phyloP scores from a whole-genome alignment of 2,888 invertebrate species.

The Neria commutata region DNA sequence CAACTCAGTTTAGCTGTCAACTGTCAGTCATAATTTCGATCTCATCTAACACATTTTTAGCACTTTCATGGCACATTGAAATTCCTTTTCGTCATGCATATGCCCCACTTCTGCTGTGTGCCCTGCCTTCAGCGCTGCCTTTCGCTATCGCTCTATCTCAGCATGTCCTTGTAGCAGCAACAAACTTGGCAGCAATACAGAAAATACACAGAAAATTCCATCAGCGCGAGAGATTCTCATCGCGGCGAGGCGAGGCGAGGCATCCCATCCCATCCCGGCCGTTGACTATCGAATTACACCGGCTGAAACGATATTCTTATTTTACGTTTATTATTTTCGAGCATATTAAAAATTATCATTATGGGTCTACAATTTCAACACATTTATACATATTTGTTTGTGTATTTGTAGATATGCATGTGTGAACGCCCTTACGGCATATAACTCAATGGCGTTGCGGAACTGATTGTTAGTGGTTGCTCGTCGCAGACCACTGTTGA shows the following conservation, averaged over 20 bases:
- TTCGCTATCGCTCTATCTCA: too few species aligned
- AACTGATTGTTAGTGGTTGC: neutral
- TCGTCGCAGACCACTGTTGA: too few species aligned
- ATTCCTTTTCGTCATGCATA: too few species aligned
- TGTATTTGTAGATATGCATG: too few species aligned
- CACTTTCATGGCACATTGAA: neutral
- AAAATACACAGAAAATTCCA: neutral
- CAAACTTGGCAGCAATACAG: neutral
- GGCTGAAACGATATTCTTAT: neutral
- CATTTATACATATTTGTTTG: too few species aligned
- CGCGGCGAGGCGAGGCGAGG: too few species aligned
- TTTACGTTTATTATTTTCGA: neutral
- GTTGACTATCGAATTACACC: neutral
- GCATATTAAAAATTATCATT: neutral
- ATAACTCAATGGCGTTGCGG: too few species aligned
- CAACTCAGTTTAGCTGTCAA: neutral
- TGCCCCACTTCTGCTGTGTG: too few species aligned
- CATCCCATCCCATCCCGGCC: too few species aligned
- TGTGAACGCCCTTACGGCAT: too few species aligned
- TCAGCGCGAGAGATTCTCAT: too few species aligned
- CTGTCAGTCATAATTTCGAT: constrained; percentile 2
- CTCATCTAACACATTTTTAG: neutral
- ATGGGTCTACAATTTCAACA: neutral
- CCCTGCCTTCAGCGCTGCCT: too few species aligned
- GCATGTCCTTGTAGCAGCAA: neutral